phyloP scores from a whole-genome alignment of 1,140 invertebrate species.

The Helicoverpa zea region DNA sequence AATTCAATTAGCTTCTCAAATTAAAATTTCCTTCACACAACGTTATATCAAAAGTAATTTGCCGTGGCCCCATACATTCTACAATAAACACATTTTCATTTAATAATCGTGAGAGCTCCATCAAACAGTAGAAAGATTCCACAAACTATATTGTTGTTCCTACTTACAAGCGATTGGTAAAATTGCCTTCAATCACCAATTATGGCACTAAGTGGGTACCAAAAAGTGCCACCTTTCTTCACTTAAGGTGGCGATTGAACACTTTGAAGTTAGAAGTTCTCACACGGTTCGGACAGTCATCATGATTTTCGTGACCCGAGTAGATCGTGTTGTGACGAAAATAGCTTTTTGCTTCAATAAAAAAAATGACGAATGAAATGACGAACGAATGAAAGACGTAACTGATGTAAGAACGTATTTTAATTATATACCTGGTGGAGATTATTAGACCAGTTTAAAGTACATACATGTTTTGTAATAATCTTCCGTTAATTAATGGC shows the following conservation, averaged over 20 bases:
- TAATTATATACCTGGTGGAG: not conserved
- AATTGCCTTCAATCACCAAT: conserved; percentile 23
- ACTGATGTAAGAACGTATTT: not conserved
- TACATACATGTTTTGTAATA: not conserved
- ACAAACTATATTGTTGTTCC: conserved; percentile 19
- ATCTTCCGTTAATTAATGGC: no score
- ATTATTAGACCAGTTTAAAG: not conserved
- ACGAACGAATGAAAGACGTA: not conserved
- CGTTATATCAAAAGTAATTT: not conserved
- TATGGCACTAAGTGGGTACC: conserved; percentile 38
- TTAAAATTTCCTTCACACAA: no score
- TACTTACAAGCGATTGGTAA: conserved; percentile 19
- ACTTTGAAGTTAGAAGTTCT: conserved; percentile 21
- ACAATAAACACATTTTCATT: conserved; percentile 6
- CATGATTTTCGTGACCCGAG: not conserved
- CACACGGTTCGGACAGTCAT: conserved; percentile 26
- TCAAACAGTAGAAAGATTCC: not conserved
- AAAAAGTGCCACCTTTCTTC: conserved; percentile 27
- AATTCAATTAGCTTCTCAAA: not conserved
- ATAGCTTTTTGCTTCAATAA: not conserved
- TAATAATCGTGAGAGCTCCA: conserved; percentile 9
- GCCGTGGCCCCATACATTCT: not conserved
- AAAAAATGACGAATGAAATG: no score
- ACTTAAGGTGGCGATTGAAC: conserved; percentile 23
- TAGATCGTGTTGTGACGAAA: not conserved